Base-by-base conservation (phyloP, 2,888 invertebrate genomes). In the Cecidostiba fungosa region DNA sequence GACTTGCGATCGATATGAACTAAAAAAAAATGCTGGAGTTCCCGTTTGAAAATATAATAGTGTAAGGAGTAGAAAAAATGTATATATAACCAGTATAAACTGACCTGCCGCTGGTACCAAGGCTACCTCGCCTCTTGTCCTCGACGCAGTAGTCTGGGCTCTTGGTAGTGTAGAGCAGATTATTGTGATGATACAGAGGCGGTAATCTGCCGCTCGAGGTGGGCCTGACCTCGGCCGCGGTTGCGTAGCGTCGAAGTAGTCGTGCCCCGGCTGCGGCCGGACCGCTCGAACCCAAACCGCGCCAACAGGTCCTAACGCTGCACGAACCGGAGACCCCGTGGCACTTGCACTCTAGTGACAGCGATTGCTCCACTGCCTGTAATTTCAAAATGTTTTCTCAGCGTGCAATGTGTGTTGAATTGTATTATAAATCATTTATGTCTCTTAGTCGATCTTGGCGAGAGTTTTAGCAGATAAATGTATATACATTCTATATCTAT, bases 291-390 rank as follows among this genome's bases (percentile, higher is more conserved):
- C 93, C 92, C 89, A 97, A 93, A 1, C 97, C 95, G 89, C 96
- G 95, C 97, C 97, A 97, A 92, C 97, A 97, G 66, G 97, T 97
- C 91, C 96, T 96, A 89, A 97, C 96, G 89, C 96, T 96, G 92
- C 97, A 97, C 78, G 97, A 97, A 0, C 97, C 97, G 19, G 97
- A 97, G 84, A 97, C 97, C 59, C 97, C 97, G 94, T 97, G 97
- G 90, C 97, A 97, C 91, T 97, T 97, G 94, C 97, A 97, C 91
- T 97, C 95, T 90, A 94, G 94, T 72, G 93, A 94, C 85, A 96
- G 91, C 88, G 95, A 95, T 87, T 95, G 94, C 72, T 94, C 94
- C 86, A 97, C 96, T 84, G 96, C 95, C 97, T 97, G 91, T 36
- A 23, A 78, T 80, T 59, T 62, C 36, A n/a, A n/a, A n/a, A n/a